Evolutionary conservation across 2,888 invertebrate genomes (phyloP).

Genomic region (Lasioglossum leucozonium): DNA sequence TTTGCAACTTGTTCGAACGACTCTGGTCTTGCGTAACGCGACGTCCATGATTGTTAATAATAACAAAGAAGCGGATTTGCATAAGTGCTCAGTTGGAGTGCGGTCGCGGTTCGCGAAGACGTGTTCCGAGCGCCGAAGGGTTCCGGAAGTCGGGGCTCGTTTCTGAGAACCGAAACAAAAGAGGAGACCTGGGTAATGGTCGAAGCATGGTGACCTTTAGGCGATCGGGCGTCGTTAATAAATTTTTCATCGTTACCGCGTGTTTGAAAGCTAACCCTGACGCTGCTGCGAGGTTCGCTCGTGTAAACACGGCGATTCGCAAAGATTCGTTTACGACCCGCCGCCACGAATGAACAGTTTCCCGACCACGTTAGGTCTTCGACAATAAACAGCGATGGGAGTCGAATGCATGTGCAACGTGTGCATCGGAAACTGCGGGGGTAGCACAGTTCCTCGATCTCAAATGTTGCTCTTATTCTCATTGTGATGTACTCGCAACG

Average conservation of each 20-base stretch:
- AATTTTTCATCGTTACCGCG: conserved; percentile 9
- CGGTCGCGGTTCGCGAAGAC: not conserved
- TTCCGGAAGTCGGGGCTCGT: not conserved
- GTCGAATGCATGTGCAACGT: not conserved
- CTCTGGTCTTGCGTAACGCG: not conserved
- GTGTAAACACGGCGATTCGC: conserved; percentile 8
- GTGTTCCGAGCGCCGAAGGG: no score
- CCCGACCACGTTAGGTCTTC: not conserved
- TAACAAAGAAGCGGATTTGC: not conserved
- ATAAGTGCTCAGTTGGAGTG: not conserved
- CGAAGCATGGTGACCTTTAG: not conserved
- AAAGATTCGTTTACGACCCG: not conserved
- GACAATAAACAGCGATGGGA: not conserved
- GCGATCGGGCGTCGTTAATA: not conserved
- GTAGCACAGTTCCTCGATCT: not conserved
- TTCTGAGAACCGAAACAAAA: conserved; percentile 9
- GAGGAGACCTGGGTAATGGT: not conserved
- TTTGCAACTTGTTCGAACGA: not conserved
- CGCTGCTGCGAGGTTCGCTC: not conserved
- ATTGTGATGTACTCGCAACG: not conserved
- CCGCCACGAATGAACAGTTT: not conserved
- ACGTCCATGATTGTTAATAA: not conserved
- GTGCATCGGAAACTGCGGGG: not conserved
- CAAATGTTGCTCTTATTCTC: not conserved
- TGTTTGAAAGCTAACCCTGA: not conserved